phyloP scores from a whole-genome alignment of 2,797 vertebrate genomes.

The Chloroceryle amazona region DNA sequence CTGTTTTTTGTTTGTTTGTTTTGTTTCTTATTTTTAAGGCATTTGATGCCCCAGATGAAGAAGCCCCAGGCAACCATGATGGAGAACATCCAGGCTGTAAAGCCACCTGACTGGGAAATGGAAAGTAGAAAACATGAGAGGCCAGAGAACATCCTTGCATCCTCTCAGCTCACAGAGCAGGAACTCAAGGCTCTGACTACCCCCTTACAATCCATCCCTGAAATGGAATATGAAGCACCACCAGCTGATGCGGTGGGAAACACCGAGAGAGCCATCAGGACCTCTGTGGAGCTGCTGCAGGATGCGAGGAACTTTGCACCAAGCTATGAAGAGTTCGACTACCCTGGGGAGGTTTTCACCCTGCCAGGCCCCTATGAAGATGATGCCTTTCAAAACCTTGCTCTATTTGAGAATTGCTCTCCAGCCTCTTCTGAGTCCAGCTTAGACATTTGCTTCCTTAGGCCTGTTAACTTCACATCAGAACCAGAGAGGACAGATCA shows the following conservation, averaged over 20 bases:
- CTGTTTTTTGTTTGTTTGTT: background rate
- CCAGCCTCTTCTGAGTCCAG: conserved; percentile 94
- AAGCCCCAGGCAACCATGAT: conserved; percentile 86
- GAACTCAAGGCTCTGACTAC: conserved; percentile 84
- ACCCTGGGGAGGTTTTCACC: conserved; percentile 83
- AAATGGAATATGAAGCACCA: conserved; percentile 84
- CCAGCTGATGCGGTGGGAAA: conserved; percentile 75
- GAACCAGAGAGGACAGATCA: conserved; percentile 86
- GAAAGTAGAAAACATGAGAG: conserved; percentile 83
- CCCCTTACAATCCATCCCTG: conserved; percentile 90
- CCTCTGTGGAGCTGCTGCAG: conserved; percentile 84
- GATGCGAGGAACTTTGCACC: conserved; percentile 81
- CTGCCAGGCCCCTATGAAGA: conserved; percentile 89
- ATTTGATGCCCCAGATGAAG: conserved; percentile 86
- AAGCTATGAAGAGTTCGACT: conserved; percentile 84
- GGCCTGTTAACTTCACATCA: conserved; percentile 86
- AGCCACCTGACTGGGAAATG: conserved; percentile 88
- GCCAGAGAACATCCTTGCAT: conserved; percentile 79
- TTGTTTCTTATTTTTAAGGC: conserved; percentile 80
- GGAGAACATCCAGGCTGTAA: conserved; percentile 88
- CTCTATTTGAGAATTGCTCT: conserved; percentile 90
- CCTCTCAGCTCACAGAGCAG: conserved; percentile 87
- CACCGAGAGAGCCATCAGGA: conserved; percentile 83
- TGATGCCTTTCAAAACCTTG: conserved; percentile 82
- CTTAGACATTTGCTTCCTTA: conserved; percentile 94